These are phyloP conservation scores for Notothenia rossii DNA, from an alignment of 2,113 vertebrate genomes.

Conservation along the genomic window DNA sequence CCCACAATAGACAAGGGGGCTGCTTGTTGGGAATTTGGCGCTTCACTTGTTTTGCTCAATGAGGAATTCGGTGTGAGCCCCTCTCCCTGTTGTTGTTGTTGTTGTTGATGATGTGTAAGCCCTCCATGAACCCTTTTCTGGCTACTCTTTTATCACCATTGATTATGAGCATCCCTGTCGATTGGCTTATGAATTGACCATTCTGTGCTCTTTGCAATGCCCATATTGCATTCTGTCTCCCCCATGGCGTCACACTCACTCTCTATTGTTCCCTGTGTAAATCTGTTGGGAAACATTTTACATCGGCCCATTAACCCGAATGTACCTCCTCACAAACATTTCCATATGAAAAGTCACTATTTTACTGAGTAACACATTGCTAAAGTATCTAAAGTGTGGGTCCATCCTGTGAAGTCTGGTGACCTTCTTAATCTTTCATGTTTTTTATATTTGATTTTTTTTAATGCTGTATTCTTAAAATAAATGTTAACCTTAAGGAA, in stretches of 20 bases:
- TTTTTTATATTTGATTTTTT: background rate
- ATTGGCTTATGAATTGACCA: background rate
- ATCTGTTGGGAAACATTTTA: background rate
- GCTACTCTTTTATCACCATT: conserved; percentile 26
- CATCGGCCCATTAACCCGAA: background rate
- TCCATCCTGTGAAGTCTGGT: background rate
- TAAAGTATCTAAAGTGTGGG: background rate
- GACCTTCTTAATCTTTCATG: background rate
- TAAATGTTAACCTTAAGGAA: too few relatives aligned
- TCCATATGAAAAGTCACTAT: background rate
- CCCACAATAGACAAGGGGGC: conserved; percentile 60
- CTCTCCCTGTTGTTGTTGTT: conserved; percentile 15
- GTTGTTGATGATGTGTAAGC: background rate
- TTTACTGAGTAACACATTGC: too few relatives aligned
- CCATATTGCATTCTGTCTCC: background rate
- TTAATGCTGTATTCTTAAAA: background rate
- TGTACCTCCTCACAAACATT: background rate
- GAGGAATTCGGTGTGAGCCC: conserved; percentile 14
- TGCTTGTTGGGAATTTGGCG: conserved; percentile 70
- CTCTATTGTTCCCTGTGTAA: conserved; percentile 15
- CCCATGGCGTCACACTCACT: background rate
- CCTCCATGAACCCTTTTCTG: background rate
- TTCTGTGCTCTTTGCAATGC: background rate
- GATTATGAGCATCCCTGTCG: background rate
- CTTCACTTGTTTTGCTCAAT: conserved; percentile 63